Base-by-base conservation (phyloP, 2,888 invertebrate genomes). In the Malachius bipustulatus region DNA sequence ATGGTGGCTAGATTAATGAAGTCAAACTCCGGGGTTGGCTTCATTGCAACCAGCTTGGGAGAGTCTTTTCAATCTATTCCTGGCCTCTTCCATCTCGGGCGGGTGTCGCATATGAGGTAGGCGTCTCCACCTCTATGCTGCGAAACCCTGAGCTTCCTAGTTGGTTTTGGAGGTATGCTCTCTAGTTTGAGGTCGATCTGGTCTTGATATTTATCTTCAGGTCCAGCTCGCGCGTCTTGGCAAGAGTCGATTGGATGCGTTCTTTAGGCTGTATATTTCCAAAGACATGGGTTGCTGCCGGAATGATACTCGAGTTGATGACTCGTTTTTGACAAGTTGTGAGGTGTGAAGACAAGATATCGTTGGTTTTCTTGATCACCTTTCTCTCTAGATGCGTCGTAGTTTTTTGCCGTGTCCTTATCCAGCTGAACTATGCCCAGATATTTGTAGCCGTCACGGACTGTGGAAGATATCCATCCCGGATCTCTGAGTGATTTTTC, bases 41-140 rank as follows among this genome's bases (percentile, higher is more conserved):
- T 42, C 26, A n/a, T 34, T 26, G 27, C 32, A 34, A 8, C 42
- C 39, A 9, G 13, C 32, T 1, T 14, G 30, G 2, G 12, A 1
- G 1, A 42, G 35, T 6, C 26, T 32, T 8, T 14, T 4, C 26
- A 24, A 39, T n/a, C 11, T 26, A 3, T 1, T 16, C 4, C 4
- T 4, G 3, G 27, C 11, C 9, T 2, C 19, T 4, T 11, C 2
- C 32, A 42, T 33, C 2, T 42, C 37, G 11, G 34, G 34, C n/a
- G n/a, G n/a, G n/a, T n/a, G 26, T 40, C 27, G 1, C 26, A 16
- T 14, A 12, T 10, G 8, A 42, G 30, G 29, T 41, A 41, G 2
- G 14, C 4, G 39, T 37, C 26, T 40, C 39, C 1, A n/a, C 11
- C 14, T 30, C 35, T 6, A 40, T 36, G 2, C 36, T 33, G 10